Conservation (phyloP, 2,888 invertebrate species). For the Pomacea canaliculata region DNA sequence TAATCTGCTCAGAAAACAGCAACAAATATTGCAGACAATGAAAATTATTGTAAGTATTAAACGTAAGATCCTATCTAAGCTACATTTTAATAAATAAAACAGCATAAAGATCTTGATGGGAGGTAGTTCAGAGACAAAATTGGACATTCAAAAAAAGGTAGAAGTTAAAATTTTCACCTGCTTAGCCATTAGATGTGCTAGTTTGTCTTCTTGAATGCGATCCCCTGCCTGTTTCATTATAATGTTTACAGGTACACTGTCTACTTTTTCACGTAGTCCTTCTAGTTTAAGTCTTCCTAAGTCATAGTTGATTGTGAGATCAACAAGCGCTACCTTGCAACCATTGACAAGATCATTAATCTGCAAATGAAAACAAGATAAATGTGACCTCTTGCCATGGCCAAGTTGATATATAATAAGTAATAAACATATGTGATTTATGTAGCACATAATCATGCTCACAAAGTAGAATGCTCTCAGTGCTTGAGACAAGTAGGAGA, state of each 20-base stretch:
- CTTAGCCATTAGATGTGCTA: background rate
- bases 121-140: no score
- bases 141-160: no score
- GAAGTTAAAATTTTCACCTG: no score
- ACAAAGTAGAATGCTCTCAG: no score
- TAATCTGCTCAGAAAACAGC: slow-evolving; percentile 4
- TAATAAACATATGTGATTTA: no score
- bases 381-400: no score
- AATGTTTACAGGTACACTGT: background rate
- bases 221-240: slow-evolving; percentile 7
- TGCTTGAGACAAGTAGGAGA: no score
- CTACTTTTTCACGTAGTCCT: background rate
- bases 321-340: background rate
- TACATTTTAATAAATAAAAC: no score
- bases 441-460: no score
- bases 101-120: no score
- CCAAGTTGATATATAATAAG: no score
- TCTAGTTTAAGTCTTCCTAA: background rate
- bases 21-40: background rate
- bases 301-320: slow-evolving; percentile 11
- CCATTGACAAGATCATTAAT: background rate
- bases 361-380: background rate
- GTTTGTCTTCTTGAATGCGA: background rate
- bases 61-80: no score
- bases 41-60: background rate